These are phyloP conservation scores for Ctena decussata DNA, from an alignment of 2,888 invertebrate species.

Conservation along the genomic window DNA sequence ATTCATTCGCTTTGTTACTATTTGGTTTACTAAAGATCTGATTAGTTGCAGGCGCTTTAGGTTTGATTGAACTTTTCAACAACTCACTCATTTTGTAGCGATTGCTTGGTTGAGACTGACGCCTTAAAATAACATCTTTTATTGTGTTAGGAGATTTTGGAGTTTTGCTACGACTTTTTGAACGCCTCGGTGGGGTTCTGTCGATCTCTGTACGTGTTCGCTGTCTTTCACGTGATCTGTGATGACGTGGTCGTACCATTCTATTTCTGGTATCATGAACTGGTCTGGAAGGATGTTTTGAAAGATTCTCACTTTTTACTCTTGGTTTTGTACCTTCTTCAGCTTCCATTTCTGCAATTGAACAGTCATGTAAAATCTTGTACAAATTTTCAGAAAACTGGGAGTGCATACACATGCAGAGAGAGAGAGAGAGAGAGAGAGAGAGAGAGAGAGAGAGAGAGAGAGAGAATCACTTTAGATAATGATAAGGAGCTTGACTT, in stretches of 20 bases:
- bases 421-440: no score
- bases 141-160: slow-evolving; percentile 39
- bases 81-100: slow-evolving; percentile 55
- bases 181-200: neutral
- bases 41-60: neutral
- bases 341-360: neutral
- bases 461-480: no score
- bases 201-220: neutral
- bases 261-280: neutral
- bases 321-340: neutral
- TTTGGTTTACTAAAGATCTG: neutral
- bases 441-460: no score
- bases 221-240: neutral
- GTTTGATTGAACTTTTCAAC: neutral
- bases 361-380: no score
- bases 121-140: slow-evolving; percentile 41
- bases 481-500: no score
- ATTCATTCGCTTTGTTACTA: neutral
- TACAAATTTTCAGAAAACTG: no score
- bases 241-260: neutral
- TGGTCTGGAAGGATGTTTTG: neutral
- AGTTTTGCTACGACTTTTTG: neutral
- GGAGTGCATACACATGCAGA: no score
- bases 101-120: slow-evolving; percentile 1
- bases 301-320: neutral